Evolutionary conservation across 2,888 invertebrate genomes (phyloP).

Genomic region (Cyclophora punctaria): DNA sequence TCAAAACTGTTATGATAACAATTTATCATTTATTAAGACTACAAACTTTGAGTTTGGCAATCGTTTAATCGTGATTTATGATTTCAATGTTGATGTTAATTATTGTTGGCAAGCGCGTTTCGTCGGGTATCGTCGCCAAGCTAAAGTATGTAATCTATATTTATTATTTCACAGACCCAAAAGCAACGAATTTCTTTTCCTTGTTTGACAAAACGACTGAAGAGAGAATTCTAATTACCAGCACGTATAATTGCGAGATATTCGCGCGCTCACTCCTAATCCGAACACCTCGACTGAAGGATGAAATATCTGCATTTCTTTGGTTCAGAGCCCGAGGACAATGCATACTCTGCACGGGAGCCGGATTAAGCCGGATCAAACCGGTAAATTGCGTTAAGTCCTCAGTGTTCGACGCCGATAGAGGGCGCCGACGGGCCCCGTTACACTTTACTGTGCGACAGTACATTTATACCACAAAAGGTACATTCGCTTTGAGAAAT

Average conservation of each 20-base stretch:
- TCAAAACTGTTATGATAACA: too few relatives aligned
- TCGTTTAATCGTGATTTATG: too few relatives aligned
- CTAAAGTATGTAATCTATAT: too few relatives aligned
- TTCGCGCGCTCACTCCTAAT: background rate
- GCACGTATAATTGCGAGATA: constrained; percentile 1
- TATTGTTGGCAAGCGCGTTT: too few relatives aligned
- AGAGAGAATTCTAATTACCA: constrained; percentile 2
- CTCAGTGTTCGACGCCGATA: constrained; percentile 36
- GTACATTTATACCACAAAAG: constrained; percentile 11
- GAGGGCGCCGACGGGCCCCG: constrained; percentile 21
- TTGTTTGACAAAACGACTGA: too few relatives aligned
- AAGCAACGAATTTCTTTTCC: too few relatives aligned
- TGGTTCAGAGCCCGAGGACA: constrained; percentile 19
- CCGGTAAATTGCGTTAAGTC: constrained; percentile 41
- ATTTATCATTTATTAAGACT: too few relatives aligned
- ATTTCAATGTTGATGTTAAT: too few relatives aligned
- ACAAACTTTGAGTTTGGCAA: too few relatives aligned
- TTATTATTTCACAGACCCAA: too few relatives aligned
- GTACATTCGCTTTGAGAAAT: constrained; percentile 2
- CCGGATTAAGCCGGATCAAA: constrained; percentile 32
- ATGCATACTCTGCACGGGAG: constrained; percentile 21
- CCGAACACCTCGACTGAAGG: background rate
- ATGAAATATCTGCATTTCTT: constrained; percentile 15
- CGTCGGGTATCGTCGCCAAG: too few relatives aligned
- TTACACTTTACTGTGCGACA: constrained; percentile 27